Evolutionary conservation across 2,888 invertebrate genomes (phyloP), one percentile per base, ranked within the genome.

Genomic region (Cataglyphis livida): DNA sequence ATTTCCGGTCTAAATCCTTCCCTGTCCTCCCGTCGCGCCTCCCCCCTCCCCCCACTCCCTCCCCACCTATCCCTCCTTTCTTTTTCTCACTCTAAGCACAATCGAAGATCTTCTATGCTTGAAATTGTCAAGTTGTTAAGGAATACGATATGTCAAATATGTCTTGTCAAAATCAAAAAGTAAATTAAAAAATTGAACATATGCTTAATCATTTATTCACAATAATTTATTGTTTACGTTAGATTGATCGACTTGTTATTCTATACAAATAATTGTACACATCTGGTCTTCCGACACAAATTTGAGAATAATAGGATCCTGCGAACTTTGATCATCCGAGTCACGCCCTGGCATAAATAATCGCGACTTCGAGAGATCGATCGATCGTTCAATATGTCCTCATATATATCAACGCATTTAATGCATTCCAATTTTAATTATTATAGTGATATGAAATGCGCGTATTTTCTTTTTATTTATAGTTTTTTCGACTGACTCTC

Each of bases 1-100:
- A 91, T 92, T 92, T 92, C 92, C 91, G 91, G 90, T 91, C 84
- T 81, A 61, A 62, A 88, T 87, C 74, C 84, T 32, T 62, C 78
- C 83, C 9, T 35, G 1, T n/a, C 48, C 18, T 9, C 10, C 0
- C 12, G 21, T 21, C 21, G 21, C 25, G 0, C 1, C 25, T 1
- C 25, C 25, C 1, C 2, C 25, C 25, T 25, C 12, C 3, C 3
- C 10, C 41, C 25, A 25, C 25, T n/a, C 25, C 48, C 18, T 2
- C 10, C 0, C 12, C 25, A 25, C 25, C 28, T 0, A 0, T 1
- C 15, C 4, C 15, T 12, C 41, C 48, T 5, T 1, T 18, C 18
- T 6, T 18, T 2, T 48, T 51, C n/a, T 51, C n/a, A 15, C n/a
- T n/a, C 44, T 44, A 44, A 44, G 44, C 12, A 44, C 15, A 44